Evolutionary conservation across 2,888 invertebrate genomes (phyloP), one percentile per base, ranked within the genome.

Genomic region (Aspidiotus destructor): DNA sequence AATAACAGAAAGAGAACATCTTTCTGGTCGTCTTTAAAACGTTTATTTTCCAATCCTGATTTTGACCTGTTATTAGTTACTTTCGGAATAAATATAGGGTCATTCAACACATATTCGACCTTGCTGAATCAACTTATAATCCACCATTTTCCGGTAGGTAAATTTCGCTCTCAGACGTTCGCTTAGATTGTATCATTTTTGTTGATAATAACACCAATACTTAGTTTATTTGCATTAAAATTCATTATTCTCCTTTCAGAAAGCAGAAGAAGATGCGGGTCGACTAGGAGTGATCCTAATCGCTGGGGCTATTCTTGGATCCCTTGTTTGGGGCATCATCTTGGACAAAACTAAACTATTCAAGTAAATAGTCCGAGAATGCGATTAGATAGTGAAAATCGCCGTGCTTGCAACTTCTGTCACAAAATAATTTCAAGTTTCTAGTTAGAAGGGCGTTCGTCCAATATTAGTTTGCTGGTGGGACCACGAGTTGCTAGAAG

Each of bases 291-390:
- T 97, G 61, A 85, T 89, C 64, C 90, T 98, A 73, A 91, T 97
- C 1, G 82, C 95, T 28, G 88, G 94, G 3, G 98, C 98, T 41
- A 94, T 98, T 87, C 75, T 87, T 8, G 98, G 98, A 3, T 94
- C 96, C 0, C 89, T 98, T 8, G 80, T 89, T 1, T 92, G 92
- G 74, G 98, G 98, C 13, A 80, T 94, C 68, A 81, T 92, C 73
- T 81, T 98, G 72, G 97, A 98, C 79, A 92, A 87, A 80, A 95
- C 92, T 8, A 93, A 93, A 76, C 85, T 84, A 76, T 98, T 92
- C 82, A 97, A 97, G 89, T 91, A 78, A 81, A 85, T 81, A 55
- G 17, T 1, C 5, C 28, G 28, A 28, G 2, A 5, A 28, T 28
- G 28, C 28, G 5, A 5, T 28, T 28, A 28, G 28, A 28, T 28